Evolutionary conservation across 2,113 vertebrate species (phyloP), one percentile per base, ranked within the genome.

Genomic region (Xenopus laevis): DNA sequence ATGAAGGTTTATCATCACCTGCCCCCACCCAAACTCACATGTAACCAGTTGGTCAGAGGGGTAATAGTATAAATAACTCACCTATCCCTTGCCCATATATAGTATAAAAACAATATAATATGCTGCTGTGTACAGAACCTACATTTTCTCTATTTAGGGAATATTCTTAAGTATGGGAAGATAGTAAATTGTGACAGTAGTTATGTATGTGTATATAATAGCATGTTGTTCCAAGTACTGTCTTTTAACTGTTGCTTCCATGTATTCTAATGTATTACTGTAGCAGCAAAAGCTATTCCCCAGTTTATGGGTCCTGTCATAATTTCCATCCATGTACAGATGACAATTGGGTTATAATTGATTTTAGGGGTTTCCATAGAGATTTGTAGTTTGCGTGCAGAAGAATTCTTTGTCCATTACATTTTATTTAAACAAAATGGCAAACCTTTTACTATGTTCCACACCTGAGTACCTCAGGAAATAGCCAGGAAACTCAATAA

Each of bases 331-430:
- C 23, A 13, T 30, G 17, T 55, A 62, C 71, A 44, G 52, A 44
- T 65, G n/a, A 45, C 52, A 86, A 87, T 87, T 82, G 83, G 82
- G 82, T 90, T 87, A 83, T 79, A 79, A 82, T 88, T 84, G 84
- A 87, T 87, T 79, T 47, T 65, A 65, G 78, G 71, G 57, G 72
- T 60, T 44, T 52, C 20, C 67, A 9, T 40, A 70, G 77, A 79
- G 55, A 76, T 47, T 74, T 46, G 27, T 5, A 64, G 27, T 23
- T 3, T 16, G 33, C 8, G 30, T 33, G 27, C n/a, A 13, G 50
- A 53, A 58, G 53, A 55, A 74, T 59, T 53, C 53, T 17, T 44
- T 50, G 46, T 20, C 15, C 21, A 67, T 47, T 59, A 59, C 47
- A 66, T 7, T 80, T 79, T 72, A 44, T 87, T 81, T 65, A 81